These are phyloP conservation scores for Puffinus mauretanicus DNA, from an alignment of 2,113 vertebrate species.

Conservation along the genomic window DNA sequence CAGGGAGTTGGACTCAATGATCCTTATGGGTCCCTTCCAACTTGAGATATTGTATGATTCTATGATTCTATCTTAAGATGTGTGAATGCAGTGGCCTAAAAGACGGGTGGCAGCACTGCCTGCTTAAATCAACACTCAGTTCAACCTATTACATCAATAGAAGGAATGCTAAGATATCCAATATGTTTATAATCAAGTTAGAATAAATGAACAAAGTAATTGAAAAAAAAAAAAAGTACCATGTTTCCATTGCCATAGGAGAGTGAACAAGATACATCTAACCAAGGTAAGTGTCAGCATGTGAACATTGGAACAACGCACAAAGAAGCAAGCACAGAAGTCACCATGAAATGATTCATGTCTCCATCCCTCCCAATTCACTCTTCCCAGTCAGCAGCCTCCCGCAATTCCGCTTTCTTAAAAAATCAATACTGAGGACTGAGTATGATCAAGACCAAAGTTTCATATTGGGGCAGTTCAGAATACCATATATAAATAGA, in stretches of 20 bases:
- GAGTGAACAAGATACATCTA: background rate
- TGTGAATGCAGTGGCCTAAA: background rate
- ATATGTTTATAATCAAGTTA: background rate
- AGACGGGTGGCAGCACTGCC: background rate
- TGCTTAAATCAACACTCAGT: background rate
- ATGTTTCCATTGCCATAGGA: background rate
- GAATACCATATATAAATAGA: background rate
- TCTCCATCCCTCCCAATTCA: background rate
- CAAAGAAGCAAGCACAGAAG: background rate
- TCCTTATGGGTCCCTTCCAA: background rate
- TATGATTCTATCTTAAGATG: background rate
- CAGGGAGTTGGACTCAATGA: too few relatives aligned
- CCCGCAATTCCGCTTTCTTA: background rate
- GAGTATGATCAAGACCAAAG: background rate
- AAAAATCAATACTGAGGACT: background rate
- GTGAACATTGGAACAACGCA: background rate
- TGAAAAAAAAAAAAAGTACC: background rate
- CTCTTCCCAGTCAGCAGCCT: background rate
- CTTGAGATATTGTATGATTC: background rate
- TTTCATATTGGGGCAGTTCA: background rate
- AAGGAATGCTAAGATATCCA: background rate
- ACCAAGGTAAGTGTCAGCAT: background rate
- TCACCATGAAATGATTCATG: background rate
- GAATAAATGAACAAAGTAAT: background rate
- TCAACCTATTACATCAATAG: background rate